Evolutionary conservation across 2,113 vertebrate genomes (phyloP).

Genomic region (Corvus cornix): DNA sequence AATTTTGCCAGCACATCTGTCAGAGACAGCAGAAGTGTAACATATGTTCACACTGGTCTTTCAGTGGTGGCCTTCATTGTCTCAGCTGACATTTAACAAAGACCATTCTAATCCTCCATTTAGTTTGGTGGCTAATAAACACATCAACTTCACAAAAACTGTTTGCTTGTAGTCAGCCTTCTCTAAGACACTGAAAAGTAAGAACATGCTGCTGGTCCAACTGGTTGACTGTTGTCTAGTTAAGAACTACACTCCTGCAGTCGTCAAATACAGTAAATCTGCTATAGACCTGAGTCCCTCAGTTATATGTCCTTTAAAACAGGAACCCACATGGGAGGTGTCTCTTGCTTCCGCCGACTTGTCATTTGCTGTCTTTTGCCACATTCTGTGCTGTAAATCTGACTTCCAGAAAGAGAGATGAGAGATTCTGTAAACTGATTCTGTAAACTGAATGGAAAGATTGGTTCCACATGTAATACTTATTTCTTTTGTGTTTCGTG

Average conservation of each 20-base stretch:
- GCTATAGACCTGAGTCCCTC: neutral
- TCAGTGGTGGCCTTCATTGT: neutral
- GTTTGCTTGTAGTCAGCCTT: neutral
- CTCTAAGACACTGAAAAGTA: neutral
- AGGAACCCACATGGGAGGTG: neutral
- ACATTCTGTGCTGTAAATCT: neutral
- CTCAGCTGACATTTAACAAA: neutral
- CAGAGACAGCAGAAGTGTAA: neutral
- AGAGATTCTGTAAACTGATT: neutral
- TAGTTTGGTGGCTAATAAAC: neutral
- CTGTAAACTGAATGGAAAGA: neutral
- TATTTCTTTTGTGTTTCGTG: neutral
- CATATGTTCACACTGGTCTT: neutral
- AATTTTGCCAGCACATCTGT: neutral
- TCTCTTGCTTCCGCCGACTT: neutral
- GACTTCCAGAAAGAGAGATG: rapidly evolving
- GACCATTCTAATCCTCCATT: neutral
- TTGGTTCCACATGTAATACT: neutral
- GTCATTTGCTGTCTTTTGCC: neutral
- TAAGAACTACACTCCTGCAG: neutral
- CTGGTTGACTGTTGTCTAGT: neutral
- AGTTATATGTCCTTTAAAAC: neutral
- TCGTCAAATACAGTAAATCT: neutral
- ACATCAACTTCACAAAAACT: neutral
- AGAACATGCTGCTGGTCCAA: neutral